Evolutionary conservation across 2,888 invertebrate species (phyloP).

Genomic region (Caenorhabditis parvicauda): DNA sequence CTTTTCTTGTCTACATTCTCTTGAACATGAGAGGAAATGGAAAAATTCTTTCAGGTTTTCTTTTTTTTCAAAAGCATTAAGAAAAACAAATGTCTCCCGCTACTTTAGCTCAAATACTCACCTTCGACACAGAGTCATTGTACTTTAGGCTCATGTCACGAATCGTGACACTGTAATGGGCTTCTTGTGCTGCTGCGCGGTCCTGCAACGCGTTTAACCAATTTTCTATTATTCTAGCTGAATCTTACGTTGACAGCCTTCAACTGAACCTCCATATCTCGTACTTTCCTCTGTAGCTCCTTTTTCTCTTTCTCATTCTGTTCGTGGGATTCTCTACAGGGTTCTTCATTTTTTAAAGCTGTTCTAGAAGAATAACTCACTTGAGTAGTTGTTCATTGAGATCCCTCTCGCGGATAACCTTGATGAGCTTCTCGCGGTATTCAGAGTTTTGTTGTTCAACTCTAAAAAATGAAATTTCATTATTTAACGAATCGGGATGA

Average conservation of each 20-base stretch:
- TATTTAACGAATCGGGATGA: no score
- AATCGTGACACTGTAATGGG: constrained; percentile 39
- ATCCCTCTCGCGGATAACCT: constrained; percentile 41
- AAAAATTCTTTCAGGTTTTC: no score
- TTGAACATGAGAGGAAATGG: no score
- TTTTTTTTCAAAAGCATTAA: background rate
- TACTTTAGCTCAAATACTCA: constrained; percentile 7
- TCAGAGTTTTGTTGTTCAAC: constrained; percentile 45
- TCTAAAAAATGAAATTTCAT: no score
- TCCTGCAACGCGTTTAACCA: constrained; percentile 19
- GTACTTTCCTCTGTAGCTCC: constrained; percentile 24
- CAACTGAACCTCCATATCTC: constrained; percentile 43
- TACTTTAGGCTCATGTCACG: constrained; percentile 38
- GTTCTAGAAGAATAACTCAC: background rate
- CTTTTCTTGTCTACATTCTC: no score
- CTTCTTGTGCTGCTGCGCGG: constrained; percentile 42
- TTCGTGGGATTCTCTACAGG: constrained; percentile 24
- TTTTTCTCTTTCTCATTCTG: constrained; percentile 33
- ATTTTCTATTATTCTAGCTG: background rate
- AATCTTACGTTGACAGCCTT: constrained; percentile 21
- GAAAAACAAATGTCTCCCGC: background rate
- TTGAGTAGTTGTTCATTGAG: constrained; percentile 35
- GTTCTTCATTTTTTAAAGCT: background rate
- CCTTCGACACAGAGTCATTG: constrained; percentile 36
- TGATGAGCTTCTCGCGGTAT: constrained; percentile 47